Evolutionary conservation across 2,797 vertebrate genomes (phyloP).

Genomic region (Anabacerthia variegaticeps): DNA sequence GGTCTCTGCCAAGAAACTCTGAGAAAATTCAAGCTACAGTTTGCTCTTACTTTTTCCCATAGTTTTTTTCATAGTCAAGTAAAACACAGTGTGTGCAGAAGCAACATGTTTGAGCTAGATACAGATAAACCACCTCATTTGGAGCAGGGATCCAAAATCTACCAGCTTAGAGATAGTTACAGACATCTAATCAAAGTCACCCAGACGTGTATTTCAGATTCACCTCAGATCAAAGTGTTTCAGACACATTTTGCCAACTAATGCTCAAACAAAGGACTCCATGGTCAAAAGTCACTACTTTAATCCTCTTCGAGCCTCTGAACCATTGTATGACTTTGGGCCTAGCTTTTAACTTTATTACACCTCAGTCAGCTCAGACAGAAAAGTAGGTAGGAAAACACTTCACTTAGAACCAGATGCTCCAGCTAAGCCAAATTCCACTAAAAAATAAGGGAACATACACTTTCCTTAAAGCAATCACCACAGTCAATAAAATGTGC

Average conservation of each 20-base stretch:
- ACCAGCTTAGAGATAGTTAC: background rate
- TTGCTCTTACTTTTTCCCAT: background rate
- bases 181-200: background rate
- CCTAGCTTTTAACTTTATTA: background rate
- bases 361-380: background rate
- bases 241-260: background rate
- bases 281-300: background rate
- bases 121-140: background rate
- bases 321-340: background rate
- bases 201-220: background rate
- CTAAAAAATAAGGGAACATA: background rate
- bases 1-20: background rate
- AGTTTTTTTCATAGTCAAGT: background rate
- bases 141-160: background rate
- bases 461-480: background rate
- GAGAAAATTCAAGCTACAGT: background rate
- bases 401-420: slow-evolving; percentile 34
- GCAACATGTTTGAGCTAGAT: background rate
- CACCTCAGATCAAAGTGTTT: background rate
- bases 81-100: background rate
- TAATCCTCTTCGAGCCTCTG: background rate
- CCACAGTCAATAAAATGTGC: slow-evolving; percentile 28
- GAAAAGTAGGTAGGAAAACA: slow-evolving; percentile 20
- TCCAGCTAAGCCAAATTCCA: background rate
- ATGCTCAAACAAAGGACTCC: background rate